Evolutionary conservation across 2,797 vertebrate species (phyloP).

Genomic region (Rhinoraja longicauda): DNA sequence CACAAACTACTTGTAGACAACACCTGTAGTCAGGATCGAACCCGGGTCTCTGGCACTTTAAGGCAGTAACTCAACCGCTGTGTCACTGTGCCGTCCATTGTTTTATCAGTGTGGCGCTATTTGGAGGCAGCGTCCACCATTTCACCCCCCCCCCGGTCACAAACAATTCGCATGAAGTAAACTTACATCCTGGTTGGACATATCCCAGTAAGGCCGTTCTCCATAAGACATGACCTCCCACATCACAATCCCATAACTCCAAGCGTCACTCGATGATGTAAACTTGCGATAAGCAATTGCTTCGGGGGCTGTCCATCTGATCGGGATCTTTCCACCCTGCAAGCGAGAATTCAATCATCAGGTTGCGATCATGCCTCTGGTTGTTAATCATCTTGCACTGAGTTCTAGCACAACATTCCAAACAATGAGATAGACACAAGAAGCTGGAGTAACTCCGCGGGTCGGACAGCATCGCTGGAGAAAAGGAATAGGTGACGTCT

Average conservation of each 20-base stretch:
- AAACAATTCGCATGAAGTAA: neutral
- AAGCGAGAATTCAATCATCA: conserved; percentile 46
- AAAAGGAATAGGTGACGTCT: no score
- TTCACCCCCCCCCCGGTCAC: no score
- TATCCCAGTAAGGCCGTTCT: conserved; percentile 95
- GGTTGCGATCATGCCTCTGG: conserved; percentile 43
- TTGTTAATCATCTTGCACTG: conserved; percentile 46
- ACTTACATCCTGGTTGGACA: conserved; percentile 98
- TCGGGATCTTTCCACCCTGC: conserved; percentile 95
- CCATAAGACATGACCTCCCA: conserved; percentile 98
- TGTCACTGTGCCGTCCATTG: no score
- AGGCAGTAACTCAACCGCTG: no score
- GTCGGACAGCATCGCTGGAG: no score
- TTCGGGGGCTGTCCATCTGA: conserved; percentile 95
- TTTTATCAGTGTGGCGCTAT: no score
- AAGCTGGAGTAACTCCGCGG: no score
- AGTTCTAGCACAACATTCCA: conserved; percentile 46
- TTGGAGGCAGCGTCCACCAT: no score
- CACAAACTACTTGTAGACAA: no score
- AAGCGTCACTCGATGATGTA: conserved; percentile 91
- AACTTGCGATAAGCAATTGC: conserved; percentile 96
- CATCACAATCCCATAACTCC: conserved; percentile 97
- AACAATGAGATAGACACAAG: conserved; percentile 15
- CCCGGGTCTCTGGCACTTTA: no score
- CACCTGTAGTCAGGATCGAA: no score